Evolutionary conservation across 2,113 vertebrate species (phyloP).

Genomic region (Asarcornis scutulata): DNA sequence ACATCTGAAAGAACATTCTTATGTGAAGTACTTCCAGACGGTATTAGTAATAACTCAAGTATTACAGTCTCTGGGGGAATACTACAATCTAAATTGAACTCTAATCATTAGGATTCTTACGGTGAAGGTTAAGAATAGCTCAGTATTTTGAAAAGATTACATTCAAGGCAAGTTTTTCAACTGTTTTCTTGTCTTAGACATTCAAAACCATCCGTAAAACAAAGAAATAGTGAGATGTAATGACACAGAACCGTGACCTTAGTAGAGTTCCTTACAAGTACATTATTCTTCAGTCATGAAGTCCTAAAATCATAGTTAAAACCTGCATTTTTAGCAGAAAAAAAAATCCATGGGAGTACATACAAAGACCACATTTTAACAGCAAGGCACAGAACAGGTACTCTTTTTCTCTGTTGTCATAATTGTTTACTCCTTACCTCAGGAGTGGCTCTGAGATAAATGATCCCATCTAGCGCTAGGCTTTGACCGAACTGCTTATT

Average conservation of each 20-base stretch:
- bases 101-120: neutral
- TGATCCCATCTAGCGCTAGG: slow-evolving; percentile 89
- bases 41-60: neutral
- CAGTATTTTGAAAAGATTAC: neutral
- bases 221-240: neutral
- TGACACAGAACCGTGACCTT: neutral
- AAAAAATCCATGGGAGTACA: neutral
- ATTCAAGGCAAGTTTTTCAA: neutral
- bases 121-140: neutral
- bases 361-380: neutral
- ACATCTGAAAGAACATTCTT: neutral
- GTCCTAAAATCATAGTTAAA: neutral
- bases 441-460: slow-evolving; percentile 92
- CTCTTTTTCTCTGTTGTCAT: fast-evolving
- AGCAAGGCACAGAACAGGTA: neutral
- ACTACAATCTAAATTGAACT: neutral
- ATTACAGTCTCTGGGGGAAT: neutral
- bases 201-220: neutral
- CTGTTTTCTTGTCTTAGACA: fast-evolving
- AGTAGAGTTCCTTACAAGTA: neutral
- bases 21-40: neutral
- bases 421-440: slow-evolving; percentile 78
- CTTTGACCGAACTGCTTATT: slow-evolving; percentile 87
- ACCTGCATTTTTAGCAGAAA: neutral
- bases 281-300: neutral